Base-by-base conservation (phyloP, 1,140 invertebrate genomes). In the Laodelphax striatellus region DNA sequence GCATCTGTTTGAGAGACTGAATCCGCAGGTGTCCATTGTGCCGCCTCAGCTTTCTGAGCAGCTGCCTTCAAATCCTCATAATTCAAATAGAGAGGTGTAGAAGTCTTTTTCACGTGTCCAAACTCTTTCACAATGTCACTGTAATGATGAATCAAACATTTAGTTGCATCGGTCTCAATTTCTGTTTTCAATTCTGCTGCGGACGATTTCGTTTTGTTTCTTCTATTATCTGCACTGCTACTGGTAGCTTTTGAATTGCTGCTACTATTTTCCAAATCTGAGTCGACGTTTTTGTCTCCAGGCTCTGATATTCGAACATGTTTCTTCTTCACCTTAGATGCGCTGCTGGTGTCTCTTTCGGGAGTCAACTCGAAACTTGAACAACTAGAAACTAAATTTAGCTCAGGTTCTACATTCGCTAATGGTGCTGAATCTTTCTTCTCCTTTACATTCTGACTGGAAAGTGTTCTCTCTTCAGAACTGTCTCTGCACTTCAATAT, bases 91-190 rank as follows among this genome's bases (percentile, higher is more conserved):
- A 82, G 69, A 4, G 77, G 77, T 9, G 74, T 72, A 9, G 72
- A 68, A 5, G 79, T 70, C 64, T 75, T 80, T 65, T 79, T 82
- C 21, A 74, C 72, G 60, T 69, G 68, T 31, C 80, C 80, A 56
- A 82, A 82, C 70, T 84, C 82, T 61, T 80, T 81, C 1, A 90
- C 85, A 58, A 92, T 83, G 69, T 88, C 87, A 17, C 84, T 85
- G 63, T 92, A 92, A 68, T 88, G 85, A 73, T 87, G 85, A 16
- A 87, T 82, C 0, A 87, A 79, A 1, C 84, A 84, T 68, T 81
- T 82, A 0, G 81, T 73, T 69, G 62, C 56, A 21, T 66, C 63
- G 0, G 14, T 9, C 34, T 38, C 34, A 38, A 38, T 11, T 5
- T 38, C 34, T 2, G 34, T 38, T 11, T 13, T 38, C 5, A 52